phyloP scores from a whole-genome alignment of 2,113 vertebrate species.

The Myrmecobius fasciatus region DNA sequence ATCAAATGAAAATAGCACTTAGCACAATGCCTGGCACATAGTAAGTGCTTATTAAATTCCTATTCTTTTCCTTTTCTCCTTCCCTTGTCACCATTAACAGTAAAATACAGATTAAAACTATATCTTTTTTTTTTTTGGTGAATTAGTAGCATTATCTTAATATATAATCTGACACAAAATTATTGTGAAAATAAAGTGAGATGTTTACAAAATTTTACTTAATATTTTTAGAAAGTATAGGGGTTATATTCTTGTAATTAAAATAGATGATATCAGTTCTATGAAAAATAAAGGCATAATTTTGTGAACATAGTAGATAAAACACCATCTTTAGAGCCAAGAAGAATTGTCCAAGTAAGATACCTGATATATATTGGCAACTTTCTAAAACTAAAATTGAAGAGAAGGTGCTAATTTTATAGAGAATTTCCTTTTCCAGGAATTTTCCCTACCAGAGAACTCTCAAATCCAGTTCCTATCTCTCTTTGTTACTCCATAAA shows the following conservation, averaged over 20 bases:
- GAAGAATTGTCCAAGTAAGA: neutral
- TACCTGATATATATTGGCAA: neutral
- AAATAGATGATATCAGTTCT: neutral
- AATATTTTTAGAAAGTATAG: neutral
- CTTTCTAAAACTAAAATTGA: neutral
- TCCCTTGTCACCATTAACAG: neutral
- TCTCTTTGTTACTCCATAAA: too few species aligned
- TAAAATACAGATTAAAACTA: constrained; percentile 27
- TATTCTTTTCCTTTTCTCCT: neutral
- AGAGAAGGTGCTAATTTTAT: too few species aligned
- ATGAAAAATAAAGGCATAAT: neutral
- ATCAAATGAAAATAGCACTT: neutral
- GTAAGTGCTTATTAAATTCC: neutral
- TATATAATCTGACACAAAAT: neutral
- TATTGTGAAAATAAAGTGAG: neutral
- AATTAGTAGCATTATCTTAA: constrained; percentile 36
- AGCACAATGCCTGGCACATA: neutral
- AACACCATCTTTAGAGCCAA: neutral
- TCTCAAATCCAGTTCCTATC: neutral
- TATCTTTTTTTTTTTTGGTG: constrained; percentile 15
- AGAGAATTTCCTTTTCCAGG: too few species aligned
- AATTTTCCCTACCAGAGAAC: neutral
- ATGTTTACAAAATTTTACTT: neutral
- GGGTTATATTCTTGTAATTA: neutral
- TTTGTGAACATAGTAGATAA: neutral